phyloP scores from a whole-genome alignment of 2,797 vertebrate species.

The Liasis olivaceus region DNA sequence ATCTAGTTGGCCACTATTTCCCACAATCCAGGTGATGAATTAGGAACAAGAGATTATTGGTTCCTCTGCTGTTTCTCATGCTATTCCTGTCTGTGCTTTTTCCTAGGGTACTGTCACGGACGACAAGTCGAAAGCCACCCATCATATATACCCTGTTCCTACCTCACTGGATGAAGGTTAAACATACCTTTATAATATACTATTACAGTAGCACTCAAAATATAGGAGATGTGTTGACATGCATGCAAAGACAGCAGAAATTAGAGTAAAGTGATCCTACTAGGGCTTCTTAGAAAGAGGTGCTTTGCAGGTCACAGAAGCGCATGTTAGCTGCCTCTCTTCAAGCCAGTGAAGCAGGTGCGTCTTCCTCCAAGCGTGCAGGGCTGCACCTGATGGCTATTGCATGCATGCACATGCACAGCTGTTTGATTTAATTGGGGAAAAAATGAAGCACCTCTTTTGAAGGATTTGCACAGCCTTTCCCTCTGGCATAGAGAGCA shows the following conservation, averaged over 20 bases:
- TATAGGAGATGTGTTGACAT: fast-evolving
- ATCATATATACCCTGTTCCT: conserved; percentile 88
- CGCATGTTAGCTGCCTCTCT: no score
- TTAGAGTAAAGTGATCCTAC: no score
- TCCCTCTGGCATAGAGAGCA: no score
- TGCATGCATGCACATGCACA: no score
- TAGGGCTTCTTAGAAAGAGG: no score
- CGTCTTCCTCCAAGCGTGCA: no score
- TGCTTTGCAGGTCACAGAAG: no score
- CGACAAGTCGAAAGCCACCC: conserved; percentile 95
- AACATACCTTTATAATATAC: background rate
- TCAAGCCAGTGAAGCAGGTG: no score
- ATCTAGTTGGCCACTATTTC: background rate
- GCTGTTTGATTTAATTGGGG: no score
- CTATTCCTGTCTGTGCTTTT: background rate
- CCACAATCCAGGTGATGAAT: background rate
- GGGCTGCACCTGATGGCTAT: no score
- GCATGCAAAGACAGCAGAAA: background rate
- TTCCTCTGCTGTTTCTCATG: background rate
- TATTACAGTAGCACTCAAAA: background rate
- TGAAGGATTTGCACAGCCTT: no score
- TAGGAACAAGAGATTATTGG: background rate
- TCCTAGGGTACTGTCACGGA: conserved; percentile 91
- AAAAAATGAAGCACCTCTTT: no score
- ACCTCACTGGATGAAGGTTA: conserved; percentile 91